Evolutionary conservation across 2,113 vertebrate genomes (phyloP), one percentile per base, ranked within the genome.

Genomic region (Pterocles orientalis): DNA sequence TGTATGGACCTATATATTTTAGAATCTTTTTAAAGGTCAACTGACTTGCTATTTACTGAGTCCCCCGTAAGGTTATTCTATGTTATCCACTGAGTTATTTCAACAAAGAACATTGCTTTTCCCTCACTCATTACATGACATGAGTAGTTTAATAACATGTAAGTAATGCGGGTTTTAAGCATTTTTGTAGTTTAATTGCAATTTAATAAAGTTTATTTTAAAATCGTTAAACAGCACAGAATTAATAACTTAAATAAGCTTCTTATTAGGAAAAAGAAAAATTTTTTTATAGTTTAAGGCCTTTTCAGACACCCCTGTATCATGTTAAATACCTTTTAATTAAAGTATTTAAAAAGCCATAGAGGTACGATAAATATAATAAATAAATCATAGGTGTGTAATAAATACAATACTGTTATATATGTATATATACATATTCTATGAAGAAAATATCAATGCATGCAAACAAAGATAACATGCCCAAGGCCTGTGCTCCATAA

Each of bases 281-380:
- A 23, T 57, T 51, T 54, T 76, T 82, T 68, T 6, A n/a, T 72
- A 53, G 71, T 91, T 97, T 94, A 94, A 97, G 92, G 92, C 25
- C 54, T 91, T 92, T 88, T 83, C 45, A 94, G 57, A 93, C 77
- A 96, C 71, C 83, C 93, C 92, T 96, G 79, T 94, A 96, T 83
- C 94, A 95, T 95, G 92, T 93, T 96, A 96, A 97, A 92, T 97
- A 92, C 88, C 89, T 95, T 96, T 95, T 88, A 80, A 81, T 69
- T 88, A 96, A 97, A 95, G 96, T 95, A 95, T 96, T 95, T 94
- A 96, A 69, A 73, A 96, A 92, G 51, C 11, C 39, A 93, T 73
- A 87, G 82, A 89, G 92, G 84, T 81, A 90, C 62, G 4, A 76
- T 62, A 90, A 88, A 73, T 82, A 87, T 24, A 91, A 91, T 53